These are phyloP conservation scores for Pantherophis guttatus DNA, from an alignment of 2,113 vertebrate genomes.

Conservation along the genomic window DNA sequence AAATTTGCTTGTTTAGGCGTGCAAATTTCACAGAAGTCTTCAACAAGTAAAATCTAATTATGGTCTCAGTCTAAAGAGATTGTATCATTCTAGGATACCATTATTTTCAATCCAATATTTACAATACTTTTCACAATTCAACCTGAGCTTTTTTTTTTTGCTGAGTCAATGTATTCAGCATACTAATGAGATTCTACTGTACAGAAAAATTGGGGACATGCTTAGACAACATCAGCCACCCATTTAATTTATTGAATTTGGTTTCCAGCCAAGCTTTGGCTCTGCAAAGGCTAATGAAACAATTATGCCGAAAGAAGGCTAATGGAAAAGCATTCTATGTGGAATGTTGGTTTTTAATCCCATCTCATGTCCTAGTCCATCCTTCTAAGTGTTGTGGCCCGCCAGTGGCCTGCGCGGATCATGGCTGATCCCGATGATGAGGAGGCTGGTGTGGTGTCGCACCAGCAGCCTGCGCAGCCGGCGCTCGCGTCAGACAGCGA, in stretches of 20 bases:
- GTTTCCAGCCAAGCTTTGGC: background rate
- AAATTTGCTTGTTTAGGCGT: background rate
- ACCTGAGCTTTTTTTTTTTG: background rate
- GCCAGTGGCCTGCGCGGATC: too few species aligned
- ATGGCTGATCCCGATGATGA: too few species aligned
- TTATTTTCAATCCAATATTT: background rate
- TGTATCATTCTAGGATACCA: background rate
- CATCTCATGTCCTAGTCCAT: background rate
- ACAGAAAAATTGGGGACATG: background rate
- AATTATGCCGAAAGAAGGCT: background rate
- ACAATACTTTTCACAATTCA: too few species aligned
- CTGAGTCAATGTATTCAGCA: background rate
- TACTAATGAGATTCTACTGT: background rate
- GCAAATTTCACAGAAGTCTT: background rate
- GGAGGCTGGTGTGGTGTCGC: too few species aligned
- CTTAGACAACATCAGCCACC: too few species aligned
- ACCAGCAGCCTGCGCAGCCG: too few species aligned
- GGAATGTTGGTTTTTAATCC: background rate
- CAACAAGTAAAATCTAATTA: background rate
- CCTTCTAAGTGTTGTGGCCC: background rate
- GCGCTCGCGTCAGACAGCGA: too few species aligned
- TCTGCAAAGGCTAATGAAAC: background rate
- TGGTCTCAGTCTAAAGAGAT: background rate
- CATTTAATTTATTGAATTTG: background rate
- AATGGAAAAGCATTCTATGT: background rate